A percentile compares a stretch with the other conserved stretches of the same genome.
These are phyloP conservation scores for Leiothrix lutea DNA, from an alignment of 2,113 vertebrate genomes.

Conservation along the genomic window DNA sequence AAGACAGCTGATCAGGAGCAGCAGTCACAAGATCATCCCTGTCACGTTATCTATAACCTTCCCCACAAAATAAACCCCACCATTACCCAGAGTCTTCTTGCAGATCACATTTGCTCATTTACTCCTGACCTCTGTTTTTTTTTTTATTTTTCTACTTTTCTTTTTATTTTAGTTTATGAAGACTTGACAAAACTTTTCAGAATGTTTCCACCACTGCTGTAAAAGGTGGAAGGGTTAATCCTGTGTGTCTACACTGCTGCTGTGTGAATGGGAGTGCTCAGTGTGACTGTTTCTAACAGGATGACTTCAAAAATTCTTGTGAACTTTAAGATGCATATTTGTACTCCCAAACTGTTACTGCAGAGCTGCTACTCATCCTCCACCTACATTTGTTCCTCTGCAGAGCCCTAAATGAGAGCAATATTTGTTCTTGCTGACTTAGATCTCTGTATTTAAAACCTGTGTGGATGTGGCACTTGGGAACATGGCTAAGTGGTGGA, in stretches of 20 bases:
- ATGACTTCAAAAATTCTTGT: not conserved
- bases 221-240: not conserved
- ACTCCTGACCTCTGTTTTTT: not conserved
- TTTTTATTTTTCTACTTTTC: too few species aligned
- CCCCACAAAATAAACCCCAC: not conserved
- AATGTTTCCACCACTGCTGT: not conserved
- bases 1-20: not conserved
- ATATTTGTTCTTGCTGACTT: not conserved
- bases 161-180: not conserved
- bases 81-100: not conserved
- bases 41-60: not conserved
- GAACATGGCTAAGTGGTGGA: not conserved
- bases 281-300: not conserved
- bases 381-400: not conserved
- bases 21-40: not conserved
- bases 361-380: not conserved
- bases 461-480: not conserved
- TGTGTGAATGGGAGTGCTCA: not conserved
- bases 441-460: not conserved
- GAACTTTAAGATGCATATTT: not conserved
- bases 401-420: not conserved
- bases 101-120: not conserved
- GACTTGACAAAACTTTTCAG: not conserved
- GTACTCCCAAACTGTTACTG: not conserved
- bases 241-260: not conserved